Evolutionary conservation across 2,797 vertebrate species (phyloP).

Genomic region (Helarctos malayanus): DNA sequence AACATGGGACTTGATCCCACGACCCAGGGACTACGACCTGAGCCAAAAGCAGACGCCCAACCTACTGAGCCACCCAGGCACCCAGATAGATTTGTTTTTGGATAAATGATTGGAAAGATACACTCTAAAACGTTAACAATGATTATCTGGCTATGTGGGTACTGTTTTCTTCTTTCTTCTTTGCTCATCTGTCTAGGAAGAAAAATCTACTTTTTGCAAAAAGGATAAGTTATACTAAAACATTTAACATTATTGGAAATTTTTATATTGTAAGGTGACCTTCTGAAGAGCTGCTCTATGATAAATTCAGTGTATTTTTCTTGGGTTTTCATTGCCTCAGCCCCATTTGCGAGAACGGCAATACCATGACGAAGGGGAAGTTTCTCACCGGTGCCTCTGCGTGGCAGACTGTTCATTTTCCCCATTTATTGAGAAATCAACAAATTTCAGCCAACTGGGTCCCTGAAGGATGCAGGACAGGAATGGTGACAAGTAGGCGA

Average conservation of each 20-base stretch:
- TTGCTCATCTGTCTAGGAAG: background rate
- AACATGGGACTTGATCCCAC: no score
- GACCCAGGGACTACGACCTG: no score
- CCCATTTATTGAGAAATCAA: constrained; percentile 5
- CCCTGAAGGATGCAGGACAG: background rate
- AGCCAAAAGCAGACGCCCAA: no score
- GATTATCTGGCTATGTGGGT: background rate
- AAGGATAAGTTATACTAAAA: constrained; percentile 28
- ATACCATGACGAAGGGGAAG: background rate
- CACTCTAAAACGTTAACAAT: background rate
- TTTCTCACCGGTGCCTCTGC: background rate
- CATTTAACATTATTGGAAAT: background rate
- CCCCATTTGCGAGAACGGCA: background rate
- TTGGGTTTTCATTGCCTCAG: background rate
- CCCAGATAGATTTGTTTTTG: no score
- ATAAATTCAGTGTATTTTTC: background rate
- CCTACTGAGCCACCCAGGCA: no score
- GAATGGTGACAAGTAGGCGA: background rate
- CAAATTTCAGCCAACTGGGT: background rate
- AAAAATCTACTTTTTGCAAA: constrained; percentile 1
- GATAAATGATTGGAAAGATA: background rate
- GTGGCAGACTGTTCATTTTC: background rate
- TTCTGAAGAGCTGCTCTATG: background rate
- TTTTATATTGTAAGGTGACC: background rate
- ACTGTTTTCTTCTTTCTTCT: background rate